Evolutionary conservation across 2,888 invertebrate genomes (phyloP), one percentile per base, ranked within the genome.

Genomic region (Drosophila acutilabella): DNA sequence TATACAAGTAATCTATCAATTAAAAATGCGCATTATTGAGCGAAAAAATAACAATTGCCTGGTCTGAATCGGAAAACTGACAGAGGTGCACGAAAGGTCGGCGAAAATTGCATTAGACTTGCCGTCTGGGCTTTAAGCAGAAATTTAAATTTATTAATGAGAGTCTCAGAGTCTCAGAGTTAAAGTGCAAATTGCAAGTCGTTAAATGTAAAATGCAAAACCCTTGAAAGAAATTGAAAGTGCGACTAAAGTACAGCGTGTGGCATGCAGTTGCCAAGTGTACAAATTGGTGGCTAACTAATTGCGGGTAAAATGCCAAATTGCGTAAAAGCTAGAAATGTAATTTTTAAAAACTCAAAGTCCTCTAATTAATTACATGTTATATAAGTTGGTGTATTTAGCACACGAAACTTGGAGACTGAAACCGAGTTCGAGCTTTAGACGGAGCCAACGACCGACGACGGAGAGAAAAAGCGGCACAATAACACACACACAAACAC

Each of bases 291-390:
- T 8, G 30, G 8, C 30, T 30, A 30, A 30, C 30, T 30, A 30
- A 26, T 36, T 36, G 36, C 36, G 36, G 54, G 11, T 20, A 44
- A 44, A 81, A 79, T 73, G 81, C 64, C 67, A 79, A 77, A 66
- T 71, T 58, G 71, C 71, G 61, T 58, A 64, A 45, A 61, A 14
- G 62, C 50, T 71, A 64, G 56, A 72, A 66, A 72, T 58, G 36
- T 36, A n/a, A n/a, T 20, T 20, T 33, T 33, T 36, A 18, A 50
- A 26, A 48, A 33, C 16, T 14, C 48, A 56, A 36, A 56, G 67
- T 69, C 72, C 71, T 71, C 79, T 81, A 81, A 79, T 77, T 81
- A 83, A 79, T 77, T 82, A 86, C 81, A 77, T 70, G 66, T 82
- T 82, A 82, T 86, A 86, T 86, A 86, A 86, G 71, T 72, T 61